Percentiles rank a stretch among this genome's conserved stretches.
Conservation (phyloP, 2,113 vertebrate genomes). For the Saiga tatarica region DNA sequence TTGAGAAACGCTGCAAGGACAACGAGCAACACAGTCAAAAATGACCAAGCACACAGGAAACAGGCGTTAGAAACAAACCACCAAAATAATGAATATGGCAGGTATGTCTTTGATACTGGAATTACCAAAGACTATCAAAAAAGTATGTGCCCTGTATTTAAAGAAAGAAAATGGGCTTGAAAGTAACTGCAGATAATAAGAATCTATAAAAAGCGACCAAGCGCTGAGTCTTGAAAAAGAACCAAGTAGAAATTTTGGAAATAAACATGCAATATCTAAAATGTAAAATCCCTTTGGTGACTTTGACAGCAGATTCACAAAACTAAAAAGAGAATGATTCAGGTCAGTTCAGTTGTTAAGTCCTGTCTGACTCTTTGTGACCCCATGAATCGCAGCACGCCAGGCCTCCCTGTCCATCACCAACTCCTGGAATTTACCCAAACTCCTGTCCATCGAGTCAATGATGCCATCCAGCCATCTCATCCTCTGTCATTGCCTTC, state of each 20-base stretch:
- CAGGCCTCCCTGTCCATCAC: too few species aligned
- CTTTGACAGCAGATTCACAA: neutral
- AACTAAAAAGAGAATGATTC: neutral
- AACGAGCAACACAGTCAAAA: neutral
- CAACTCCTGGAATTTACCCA: too few species aligned
- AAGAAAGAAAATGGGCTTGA: neutral
- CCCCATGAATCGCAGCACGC: too few species aligned
- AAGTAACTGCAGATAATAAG: neutral
- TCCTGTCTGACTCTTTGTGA: rapidly evolving
- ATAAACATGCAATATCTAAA: neutral
- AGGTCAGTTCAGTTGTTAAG: too few species aligned
- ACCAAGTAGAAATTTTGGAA: neutral
- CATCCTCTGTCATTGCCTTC: too few species aligned
- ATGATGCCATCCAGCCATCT: too few species aligned
- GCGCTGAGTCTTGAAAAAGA: neutral
- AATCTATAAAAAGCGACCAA: neutral
- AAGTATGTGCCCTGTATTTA: neutral
- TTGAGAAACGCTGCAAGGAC: neutral
- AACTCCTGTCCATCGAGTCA: too few species aligned
- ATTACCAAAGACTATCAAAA: neutral
- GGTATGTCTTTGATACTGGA: neutral
- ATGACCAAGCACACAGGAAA: neutral
- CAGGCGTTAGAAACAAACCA: neutral
- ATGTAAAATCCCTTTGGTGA: neutral
- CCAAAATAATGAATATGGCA: neutral